Evolutionary conservation across 2,888 invertebrate genomes (phyloP), one percentile per base, ranked within the genome.

Genomic region (Homarus gammarus): DNA sequence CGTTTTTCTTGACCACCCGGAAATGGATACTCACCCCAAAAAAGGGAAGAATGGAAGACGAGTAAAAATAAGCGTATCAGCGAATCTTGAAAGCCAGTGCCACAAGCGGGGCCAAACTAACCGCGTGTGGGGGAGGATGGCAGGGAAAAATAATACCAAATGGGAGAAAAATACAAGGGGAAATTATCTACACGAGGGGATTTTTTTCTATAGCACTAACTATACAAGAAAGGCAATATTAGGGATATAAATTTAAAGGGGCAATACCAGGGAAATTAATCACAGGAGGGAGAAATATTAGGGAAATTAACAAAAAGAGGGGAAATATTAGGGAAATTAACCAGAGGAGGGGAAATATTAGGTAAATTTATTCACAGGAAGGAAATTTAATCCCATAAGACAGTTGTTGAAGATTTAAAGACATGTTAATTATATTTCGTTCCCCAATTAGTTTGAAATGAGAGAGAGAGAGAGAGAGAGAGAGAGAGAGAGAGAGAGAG

Each of bases 51-150:
- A 27, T 8, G 49, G 27, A 79, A 36, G 33, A 12, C 51, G 18
- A 51, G 8, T 8, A 15, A 56, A 79, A 36, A 38, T n/a, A 81
- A 33, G 44, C 44, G 12, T 75, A 75, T 75, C 75, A n/a, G n/a
- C 0, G 44, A 49, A 44, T 75, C 75, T 75, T 75, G 75, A 75
- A 44, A 75, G 75, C 22, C 36, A 38, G 12, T 31, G 44, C 5
- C 75, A 33, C 27, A 31, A 33, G 36, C 44, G 36, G 44, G 40
- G 49, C 15, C 18, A 56, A 56, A 56, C 22, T 64, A 64, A 64
- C 64, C 64, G 27, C 27, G 64, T 64, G 64, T 27, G 5, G 64
- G 64, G 27, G 1, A 56, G 1, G 56, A 1, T 56, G 22, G 2
- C 56, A 3, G 64, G 61, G 64, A 5, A 27, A 64, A 27, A 22